A percentile compares a stretch with the other conserved stretches of the same genome.
Conservation (phyloP, 1,140 invertebrate species). For the Microplitis demolitor region DNA sequence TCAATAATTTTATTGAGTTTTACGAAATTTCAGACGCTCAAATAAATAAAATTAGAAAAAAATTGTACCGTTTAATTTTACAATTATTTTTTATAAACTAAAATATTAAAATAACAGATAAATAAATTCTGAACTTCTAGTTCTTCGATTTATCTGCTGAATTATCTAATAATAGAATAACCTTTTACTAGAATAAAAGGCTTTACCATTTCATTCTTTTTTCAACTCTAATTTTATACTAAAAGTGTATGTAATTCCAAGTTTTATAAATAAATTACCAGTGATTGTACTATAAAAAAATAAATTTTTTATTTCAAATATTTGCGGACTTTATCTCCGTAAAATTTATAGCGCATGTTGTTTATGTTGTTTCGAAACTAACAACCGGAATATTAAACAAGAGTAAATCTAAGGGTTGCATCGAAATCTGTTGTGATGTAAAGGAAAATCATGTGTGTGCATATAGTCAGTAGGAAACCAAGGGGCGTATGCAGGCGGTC, state of each 20-base stretch:
- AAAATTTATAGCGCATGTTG: background rate
- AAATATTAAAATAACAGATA: background rate
- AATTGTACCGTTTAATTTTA: no score
- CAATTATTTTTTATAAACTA: no score
- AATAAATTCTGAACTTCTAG: background rate
- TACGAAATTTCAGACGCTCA: background rate
- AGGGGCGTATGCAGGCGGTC: slow-evolving; percentile 31
- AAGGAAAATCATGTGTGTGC: background rate
- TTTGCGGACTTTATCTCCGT: no score
- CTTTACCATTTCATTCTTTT: no score
- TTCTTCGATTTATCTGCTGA: background rate
- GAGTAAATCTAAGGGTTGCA: background rate
- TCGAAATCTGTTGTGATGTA: background rate
- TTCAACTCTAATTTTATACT: no score
- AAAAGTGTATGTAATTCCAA: no score
- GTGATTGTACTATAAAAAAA: no score
- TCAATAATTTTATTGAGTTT: slow-evolving; percentile 3
- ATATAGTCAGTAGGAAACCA: background rate
- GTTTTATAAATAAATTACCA: background rate
- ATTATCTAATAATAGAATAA: background rate
- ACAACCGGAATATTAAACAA: background rate
- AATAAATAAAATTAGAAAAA: no score
- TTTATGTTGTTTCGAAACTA: background rate
- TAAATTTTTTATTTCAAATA: no score
- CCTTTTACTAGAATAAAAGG: no score